phyloP scores from a whole-genome alignment of 2,113 vertebrate genomes.

The Dipodomys ordii region DNA sequence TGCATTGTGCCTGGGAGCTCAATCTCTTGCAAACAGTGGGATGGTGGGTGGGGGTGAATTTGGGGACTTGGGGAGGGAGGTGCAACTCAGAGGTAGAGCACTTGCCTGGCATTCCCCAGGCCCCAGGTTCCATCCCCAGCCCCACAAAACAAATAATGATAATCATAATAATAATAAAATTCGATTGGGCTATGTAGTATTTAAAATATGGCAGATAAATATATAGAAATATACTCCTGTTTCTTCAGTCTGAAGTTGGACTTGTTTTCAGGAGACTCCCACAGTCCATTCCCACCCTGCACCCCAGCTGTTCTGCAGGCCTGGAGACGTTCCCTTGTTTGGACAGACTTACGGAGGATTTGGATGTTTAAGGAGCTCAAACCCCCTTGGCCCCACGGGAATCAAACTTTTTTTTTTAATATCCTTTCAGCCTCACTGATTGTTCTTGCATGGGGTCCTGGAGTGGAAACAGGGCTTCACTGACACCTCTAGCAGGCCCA shows the following conservation, averaged over 20 bases:
- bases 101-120: background rate
- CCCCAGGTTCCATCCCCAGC: background rate
- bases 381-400: background rate
- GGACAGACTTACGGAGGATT: slow-evolving; percentile 37
- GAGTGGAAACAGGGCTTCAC: background rate
- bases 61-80: background rate
- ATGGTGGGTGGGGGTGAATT: no score
- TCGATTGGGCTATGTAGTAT: background rate
- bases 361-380: slow-evolving; percentile 47
- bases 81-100: background rate
- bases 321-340: background rate
- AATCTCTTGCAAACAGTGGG: background rate
- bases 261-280: slow-evolving; percentile 40
- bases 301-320: background rate
- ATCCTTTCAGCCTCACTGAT: background rate
- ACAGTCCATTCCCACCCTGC: background rate
- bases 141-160: background rate
- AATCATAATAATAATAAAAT: background rate
- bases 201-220: background rate
- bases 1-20: no score
- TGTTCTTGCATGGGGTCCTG: background rate
- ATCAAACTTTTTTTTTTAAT: background rate
- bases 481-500: background rate
- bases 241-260: background rate
- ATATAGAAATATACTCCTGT: background rate